Percentiles rank a stretch among this genome's conserved stretches.
Evolutionary conservation across 1,140 invertebrate species (phyloP).

Genomic region (Glossosoma conforme): DNA sequence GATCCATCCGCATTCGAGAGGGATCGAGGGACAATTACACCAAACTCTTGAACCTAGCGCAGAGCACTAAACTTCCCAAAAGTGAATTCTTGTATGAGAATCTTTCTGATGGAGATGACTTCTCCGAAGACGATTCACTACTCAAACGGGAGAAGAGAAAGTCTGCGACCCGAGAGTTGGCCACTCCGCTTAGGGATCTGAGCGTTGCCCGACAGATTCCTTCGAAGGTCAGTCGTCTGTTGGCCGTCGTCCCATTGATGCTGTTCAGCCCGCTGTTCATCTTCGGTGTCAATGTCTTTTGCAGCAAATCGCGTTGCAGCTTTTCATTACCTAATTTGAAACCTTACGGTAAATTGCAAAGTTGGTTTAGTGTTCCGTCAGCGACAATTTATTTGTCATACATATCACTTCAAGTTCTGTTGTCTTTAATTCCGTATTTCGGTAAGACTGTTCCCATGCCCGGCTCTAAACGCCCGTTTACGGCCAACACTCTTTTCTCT

Average conservation of each 20-base stretch:
- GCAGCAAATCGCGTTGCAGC: constrained; percentile 16
- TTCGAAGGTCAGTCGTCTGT: constrained; percentile 4
- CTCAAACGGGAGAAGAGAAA: constrained; percentile 6
- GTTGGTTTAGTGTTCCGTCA: constrained; percentile 12
- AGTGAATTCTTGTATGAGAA: constrained; percentile 20
- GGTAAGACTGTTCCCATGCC: constrained; percentile 18
- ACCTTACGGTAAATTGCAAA: constrained; percentile 8
- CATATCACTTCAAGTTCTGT: constrained; percentile 7
- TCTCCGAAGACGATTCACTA: constrained; percentile 25
- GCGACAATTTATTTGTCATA: constrained; percentile 6
- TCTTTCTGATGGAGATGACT: constrained; percentile 13
- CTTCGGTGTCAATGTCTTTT: constrained; percentile 14
- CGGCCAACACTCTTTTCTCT: constrained; percentile 18
- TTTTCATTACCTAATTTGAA: constrained; percentile 22
- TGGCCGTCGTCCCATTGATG: constrained; percentile 1
- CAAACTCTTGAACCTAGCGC: constrained; percentile 14
- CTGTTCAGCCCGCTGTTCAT: constrained; percentile 14
- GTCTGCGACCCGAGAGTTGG: constrained; percentile 17
- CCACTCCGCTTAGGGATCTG: constrained; percentile 16
- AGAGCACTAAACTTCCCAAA: constrained; percentile 20
- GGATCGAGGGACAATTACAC: constrained; percentile 13
- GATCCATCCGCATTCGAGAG: constrained; percentile 8
- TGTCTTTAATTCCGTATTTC: constrained; percentile 20
- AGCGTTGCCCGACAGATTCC: neutral
- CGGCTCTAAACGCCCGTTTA: constrained; percentile 2